These are phyloP conservation scores for Zhengitettix transpicula DNA, from an alignment of 2,888 invertebrate species.

Conservation along the genomic window DNA sequence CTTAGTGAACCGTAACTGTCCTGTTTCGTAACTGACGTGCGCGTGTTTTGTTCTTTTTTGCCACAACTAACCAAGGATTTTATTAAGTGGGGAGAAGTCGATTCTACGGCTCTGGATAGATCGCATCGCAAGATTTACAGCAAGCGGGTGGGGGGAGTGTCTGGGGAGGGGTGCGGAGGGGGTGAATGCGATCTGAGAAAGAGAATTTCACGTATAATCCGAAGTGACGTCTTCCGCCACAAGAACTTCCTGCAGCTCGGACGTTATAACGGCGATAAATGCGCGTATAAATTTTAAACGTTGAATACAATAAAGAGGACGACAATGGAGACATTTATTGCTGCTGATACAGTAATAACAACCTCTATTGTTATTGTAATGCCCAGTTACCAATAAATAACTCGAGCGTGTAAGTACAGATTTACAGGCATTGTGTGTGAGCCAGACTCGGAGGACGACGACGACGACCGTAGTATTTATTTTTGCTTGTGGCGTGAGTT, in stretches of 20 bases:
- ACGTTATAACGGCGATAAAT: not conserved
- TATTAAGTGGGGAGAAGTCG: too few species aligned
- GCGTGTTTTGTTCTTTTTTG: too few species aligned
- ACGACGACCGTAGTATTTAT: not conserved
- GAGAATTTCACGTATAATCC: not conserved
- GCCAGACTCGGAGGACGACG: not conserved
- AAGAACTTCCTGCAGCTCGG: not conserved
- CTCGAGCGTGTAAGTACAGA: not conserved
- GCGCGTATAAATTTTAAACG: not conserved
- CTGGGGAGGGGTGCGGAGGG: too few species aligned
- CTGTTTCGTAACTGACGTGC: too few species aligned
- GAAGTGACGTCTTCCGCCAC: not conserved
- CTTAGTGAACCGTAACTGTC: too few species aligned
- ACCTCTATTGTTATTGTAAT: not conserved
- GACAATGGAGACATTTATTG: not conserved
- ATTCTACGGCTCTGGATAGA: too few species aligned
- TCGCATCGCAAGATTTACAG: too few species aligned
- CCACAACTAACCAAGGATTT: too few species aligned
- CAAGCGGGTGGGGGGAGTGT: too few species aligned
- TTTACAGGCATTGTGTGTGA: not conserved
- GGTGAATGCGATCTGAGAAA: too few species aligned
- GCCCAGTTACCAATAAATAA: not conserved
- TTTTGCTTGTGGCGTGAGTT: not conserved
- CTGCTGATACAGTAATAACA: not conserved
- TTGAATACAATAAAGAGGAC: not conserved